These are phyloP conservation scores for Scortum barcoo DNA, from an alignment of 2,113 vertebrate genomes.

Conservation along the genomic window DNA sequence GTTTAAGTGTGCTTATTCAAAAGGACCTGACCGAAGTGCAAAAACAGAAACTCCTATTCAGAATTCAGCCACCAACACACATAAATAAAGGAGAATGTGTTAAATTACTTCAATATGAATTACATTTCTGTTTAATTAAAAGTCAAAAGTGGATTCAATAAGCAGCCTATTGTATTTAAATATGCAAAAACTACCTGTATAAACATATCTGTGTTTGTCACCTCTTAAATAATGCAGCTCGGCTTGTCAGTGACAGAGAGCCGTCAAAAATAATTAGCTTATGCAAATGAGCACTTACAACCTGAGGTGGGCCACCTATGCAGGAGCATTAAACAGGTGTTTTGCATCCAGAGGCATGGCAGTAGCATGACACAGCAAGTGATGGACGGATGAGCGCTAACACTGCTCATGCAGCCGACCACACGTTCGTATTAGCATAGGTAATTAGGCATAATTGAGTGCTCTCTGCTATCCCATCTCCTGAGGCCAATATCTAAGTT, in stretches of 20 bases:
- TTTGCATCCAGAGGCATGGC: conserved; percentile 38
- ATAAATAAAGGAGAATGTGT: background rate
- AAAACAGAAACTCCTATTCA: background rate
- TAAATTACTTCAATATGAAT: background rate
- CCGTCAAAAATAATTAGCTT: conserved; percentile 73
- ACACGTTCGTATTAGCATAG: conserved; percentile 78
- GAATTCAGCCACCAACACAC: background rate
- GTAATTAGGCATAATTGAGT: conserved; percentile 84
- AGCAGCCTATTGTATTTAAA: background rate
- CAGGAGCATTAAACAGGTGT: conserved; percentile 50
- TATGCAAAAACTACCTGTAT: conserved; percentile 9
- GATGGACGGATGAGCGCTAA: conserved; percentile 60
- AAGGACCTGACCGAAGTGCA: background rate
- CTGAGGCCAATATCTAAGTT: conserved; percentile 71
- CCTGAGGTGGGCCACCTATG: conserved; percentile 36
- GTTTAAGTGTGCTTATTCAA: conserved; percentile 17
- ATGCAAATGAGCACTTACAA: conserved; percentile 58
- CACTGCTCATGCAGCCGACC: conserved; percentile 63
- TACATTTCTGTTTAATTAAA: background rate
- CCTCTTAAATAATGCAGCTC: conserved; percentile 49
- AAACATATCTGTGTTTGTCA: conserved; percentile 30
- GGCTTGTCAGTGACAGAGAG: conserved; percentile 29
- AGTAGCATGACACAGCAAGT: conserved; percentile 59
- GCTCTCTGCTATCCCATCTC: conserved; percentile 62
- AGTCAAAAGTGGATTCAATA: background rate